These are phyloP conservation scores for Aquatica leii DNA, from an alignment of 2,888 invertebrate species.

Conservation along the genomic window DNA sequence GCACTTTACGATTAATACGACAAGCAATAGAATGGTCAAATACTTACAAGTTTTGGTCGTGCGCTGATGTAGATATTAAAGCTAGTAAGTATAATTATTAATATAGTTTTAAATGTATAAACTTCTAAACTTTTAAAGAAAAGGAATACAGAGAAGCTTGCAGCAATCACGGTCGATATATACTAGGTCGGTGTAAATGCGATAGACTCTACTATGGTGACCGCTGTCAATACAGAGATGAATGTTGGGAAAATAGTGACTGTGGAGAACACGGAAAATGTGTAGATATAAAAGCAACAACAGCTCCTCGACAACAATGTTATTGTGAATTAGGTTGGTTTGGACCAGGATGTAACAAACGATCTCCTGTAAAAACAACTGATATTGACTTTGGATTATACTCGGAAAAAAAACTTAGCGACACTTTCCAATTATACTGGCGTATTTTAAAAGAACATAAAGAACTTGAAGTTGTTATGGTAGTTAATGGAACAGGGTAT, in stretches of 20 bases:
- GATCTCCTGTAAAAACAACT: constrained; percentile 78
- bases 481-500: constrained; percentile 89
- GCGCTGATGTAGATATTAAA: constrained; percentile 90
- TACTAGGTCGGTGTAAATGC: constrained; percentile 81
- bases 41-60: constrained; percentile 92
- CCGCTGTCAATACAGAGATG: constrained; percentile 88
- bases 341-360: constrained; percentile 83
- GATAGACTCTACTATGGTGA: constrained; percentile 82
- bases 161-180: constrained; percentile 83
- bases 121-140: constrained; percentile 57
- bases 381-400: constrained; percentile 77
- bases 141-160: constrained; percentile 85
- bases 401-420: constrained; percentile 74
- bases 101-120: not conserved
- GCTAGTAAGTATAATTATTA: constrained; percentile 60
- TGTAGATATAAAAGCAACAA: constrained; percentile 80
- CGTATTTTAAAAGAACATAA: constrained; percentile 79
- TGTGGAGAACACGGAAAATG: constrained; percentile 90
- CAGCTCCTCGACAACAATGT: constrained; percentile 83
- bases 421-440: constrained; percentile 85
- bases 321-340: constrained; percentile 92
- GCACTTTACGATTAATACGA: constrained; percentile 86
- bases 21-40: constrained; percentile 90
- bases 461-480: constrained; percentile 89
- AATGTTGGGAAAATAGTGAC: constrained; percentile 84